Evolutionary conservation across 2,113 vertebrate genomes (phyloP), one percentile per base, ranked within the genome.

Genomic region (Sinocyclocheilus rhinocerous): DNA sequence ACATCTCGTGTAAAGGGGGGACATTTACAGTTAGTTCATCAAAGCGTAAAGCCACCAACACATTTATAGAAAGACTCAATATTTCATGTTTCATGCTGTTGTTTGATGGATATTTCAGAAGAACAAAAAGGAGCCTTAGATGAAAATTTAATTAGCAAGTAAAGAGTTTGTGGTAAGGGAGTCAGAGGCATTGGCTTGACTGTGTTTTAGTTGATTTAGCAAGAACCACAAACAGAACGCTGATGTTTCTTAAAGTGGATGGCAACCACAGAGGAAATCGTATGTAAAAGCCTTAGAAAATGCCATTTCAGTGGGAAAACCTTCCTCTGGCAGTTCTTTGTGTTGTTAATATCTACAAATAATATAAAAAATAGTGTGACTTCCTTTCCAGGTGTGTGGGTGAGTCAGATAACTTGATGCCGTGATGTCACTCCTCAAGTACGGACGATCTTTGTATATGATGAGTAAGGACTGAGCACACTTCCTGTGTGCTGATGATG

Each of bases 401-500:
- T 61, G 83, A n/a, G 52, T 69, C 50, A 52, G 72, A 86, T 73
- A 84, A 70, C 76, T 42, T 12, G 85, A 86, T 90, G 89, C 86
- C 88, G 85, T 89, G 18, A 93, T 89, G 89, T 91, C 90, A 91
- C 76, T 61, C 69, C 88, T 48, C 29, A 76, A 82, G 86, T 69
- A 52, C 2, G 42, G 42, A 8, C 7, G 42, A 86, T 70, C 59
- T 45, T 33, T 88, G 86, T 85, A 88, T 89, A 91, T 63, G 79
- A 87, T 79, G 42, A 48, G n/a, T 61, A 75, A 89, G 88, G 87
- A 89, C 91, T 92, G 78, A 88, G 36, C 90, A 70, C 29, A 24
- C 88, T 92, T 93, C 92, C 90, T 92, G 90, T 73, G 70, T 85
- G 78, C 18, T 89, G 82, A 86, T 93, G 92, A 94, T 92, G 91